A percentile compares a stretch with the other conserved stretches of the same genome.
These are phyloP conservation scores for Orycteropus afer DNA, from an alignment of 2,113 vertebrate species.

Conservation along the genomic window DNA sequence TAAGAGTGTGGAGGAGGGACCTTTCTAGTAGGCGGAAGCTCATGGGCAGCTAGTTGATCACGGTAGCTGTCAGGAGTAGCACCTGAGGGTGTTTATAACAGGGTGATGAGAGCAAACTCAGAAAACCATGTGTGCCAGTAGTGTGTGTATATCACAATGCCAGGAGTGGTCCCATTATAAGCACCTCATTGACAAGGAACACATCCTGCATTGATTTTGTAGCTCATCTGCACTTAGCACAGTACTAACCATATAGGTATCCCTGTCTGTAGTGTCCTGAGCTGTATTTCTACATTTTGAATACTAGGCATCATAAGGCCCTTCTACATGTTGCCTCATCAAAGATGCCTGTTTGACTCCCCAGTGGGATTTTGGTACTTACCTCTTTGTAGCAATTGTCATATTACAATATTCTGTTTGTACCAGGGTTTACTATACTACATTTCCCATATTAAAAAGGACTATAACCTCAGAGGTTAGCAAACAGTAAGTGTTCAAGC, in stretches of 20 bases:
- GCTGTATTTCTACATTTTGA: background rate
- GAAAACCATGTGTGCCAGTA: rapidly evolving
- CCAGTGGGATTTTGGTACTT: background rate
- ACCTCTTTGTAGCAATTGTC: too few relatives aligned
- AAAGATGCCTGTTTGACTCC: background rate
- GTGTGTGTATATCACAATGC: rapidly evolving
- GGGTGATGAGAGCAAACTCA: too few relatives aligned
- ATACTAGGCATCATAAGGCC: background rate
- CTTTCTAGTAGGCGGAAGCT: background rate
- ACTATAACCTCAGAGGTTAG: background rate
- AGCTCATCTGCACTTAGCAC: background rate
- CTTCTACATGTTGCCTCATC: background rate
- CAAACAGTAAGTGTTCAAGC: background rate
- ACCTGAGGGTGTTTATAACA: background rate
- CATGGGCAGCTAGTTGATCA: background rate
- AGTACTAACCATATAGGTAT: rapidly evolving
- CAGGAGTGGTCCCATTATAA: rapidly evolving
- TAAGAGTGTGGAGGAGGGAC: too few relatives aligned
- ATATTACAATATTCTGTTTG: background rate
- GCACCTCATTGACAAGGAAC: background rate
- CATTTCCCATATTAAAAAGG: too few relatives aligned
- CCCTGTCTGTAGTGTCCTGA: background rate
- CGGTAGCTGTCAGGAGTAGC: background rate
- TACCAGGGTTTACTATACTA: background rate
- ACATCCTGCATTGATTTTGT: rapidly evolving